Percentiles rank a stretch among this genome's conserved stretches.
Evolutionary conservation across 2,113 vertebrate species (phyloP).

Genomic region (Empidonax alnorum): DNA sequence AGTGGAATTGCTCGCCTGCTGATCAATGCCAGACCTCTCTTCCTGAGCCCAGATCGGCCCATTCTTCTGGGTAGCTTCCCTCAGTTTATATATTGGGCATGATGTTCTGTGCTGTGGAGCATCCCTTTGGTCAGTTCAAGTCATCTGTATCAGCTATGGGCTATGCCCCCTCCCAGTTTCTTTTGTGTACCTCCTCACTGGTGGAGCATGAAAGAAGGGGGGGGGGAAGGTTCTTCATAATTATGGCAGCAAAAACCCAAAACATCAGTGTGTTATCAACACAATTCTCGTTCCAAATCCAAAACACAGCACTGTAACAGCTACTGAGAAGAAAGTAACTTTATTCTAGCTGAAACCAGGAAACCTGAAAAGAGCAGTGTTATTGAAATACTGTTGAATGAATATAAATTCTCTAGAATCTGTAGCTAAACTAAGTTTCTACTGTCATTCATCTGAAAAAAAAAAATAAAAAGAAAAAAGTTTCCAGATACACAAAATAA

Average conservation of each 20-base stretch:
- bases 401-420: neutral
- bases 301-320: neutral
- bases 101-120: neutral
- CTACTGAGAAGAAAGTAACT: neutral
- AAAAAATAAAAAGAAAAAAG: neutral
- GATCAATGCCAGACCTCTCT: neutral
- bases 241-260: neutral
- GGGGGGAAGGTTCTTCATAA: neutral
- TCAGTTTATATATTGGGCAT: neutral
- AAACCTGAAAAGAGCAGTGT: neutral
- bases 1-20: neutral
- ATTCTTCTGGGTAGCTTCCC: neutral
- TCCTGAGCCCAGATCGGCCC: neutral
- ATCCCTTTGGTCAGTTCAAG: neutral
- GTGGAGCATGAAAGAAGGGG: neutral
- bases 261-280: neutral
- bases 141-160: neutral
- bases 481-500: neutral
- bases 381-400: neutral
- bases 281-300: neutral
- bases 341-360: neutral
- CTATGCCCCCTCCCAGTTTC: neutral
- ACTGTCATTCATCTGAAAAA: neutral
- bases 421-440: neutral
- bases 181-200: neutral